phyloP scores from a whole-genome alignment of 2,113 vertebrate genomes.

The Festucalex cinctus region DNA sequence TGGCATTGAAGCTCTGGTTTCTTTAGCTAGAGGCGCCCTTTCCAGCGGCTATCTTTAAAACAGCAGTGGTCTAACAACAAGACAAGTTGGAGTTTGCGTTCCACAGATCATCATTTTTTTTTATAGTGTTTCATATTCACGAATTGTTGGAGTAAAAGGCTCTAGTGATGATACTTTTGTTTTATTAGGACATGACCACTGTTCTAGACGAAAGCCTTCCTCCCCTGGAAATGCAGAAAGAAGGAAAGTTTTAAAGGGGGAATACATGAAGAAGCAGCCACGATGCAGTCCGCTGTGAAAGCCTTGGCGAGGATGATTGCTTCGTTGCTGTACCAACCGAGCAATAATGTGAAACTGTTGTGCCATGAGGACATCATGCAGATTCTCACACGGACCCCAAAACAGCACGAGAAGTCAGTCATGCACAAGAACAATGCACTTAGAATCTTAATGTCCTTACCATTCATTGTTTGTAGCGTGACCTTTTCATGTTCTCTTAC shows the following conservation, averaged over 20 bases:
- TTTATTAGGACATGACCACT: slow-evolving; percentile 44
- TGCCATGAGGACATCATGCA: slow-evolving; percentile 2
- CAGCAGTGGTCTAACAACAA: not conserved
- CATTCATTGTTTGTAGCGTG: slow-evolving; percentile 9
- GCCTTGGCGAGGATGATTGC: not conserved
- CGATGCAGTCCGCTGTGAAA: slow-evolving; percentile 13
- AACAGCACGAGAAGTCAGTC: slow-evolving; percentile 3
- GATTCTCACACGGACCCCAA: not conserved
- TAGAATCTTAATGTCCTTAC: slow-evolving; percentile 4
- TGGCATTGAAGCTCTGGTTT: not conserved
- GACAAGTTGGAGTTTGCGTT: not conserved
- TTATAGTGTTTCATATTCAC: not conserved
- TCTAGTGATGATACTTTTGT: slow-evolving; percentile 4
- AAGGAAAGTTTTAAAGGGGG: slow-evolving; percentile 35
- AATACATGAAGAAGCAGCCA: not conserved
- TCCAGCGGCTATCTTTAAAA: not conserved
- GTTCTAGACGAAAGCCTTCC: slow-evolving; percentile 30
- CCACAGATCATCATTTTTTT: not conserved
- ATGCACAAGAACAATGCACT: slow-evolving; percentile 15
- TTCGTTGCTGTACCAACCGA: not conserved
- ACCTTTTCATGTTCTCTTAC: slow-evolving; percentile 10
- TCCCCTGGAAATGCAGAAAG: slow-evolving; percentile 31
- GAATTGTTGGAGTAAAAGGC: not conserved
- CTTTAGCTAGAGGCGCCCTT: not conserved
- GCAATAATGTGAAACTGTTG: not conserved